phyloP scores from a whole-genome alignment of 2,888 invertebrate species.

The Orthosia gracilis region DNA sequence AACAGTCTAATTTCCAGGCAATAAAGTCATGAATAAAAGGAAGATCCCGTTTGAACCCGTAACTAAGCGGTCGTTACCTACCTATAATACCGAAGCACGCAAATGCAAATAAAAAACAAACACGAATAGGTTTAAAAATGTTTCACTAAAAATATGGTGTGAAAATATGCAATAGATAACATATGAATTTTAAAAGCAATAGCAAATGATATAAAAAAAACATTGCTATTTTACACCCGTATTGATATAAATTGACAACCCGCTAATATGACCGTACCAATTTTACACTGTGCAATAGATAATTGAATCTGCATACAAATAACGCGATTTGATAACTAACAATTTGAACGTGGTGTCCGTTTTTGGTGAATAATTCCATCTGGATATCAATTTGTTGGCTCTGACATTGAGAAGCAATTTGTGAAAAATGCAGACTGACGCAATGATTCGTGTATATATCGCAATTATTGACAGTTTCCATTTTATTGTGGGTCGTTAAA shows the following conservation, averaged over 20 bases:
- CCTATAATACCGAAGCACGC: background rate
- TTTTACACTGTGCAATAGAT: constrained; percentile 38
- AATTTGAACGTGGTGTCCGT: constrained; percentile 12
- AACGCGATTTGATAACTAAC: constrained; percentile 22
- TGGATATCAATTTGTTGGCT: constrained; percentile 5
- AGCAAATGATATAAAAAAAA: background rate
- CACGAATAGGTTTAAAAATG: fast-evolving
- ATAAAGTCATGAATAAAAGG: background rate
- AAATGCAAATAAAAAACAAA: background rate
- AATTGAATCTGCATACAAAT: constrained; percentile 46
- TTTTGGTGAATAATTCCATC: constrained; percentile 19
- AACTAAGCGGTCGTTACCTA: background rate
- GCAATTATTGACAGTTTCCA: background rate
- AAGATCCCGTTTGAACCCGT: background rate
- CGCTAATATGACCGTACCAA: constrained; percentile 8
- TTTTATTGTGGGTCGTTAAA: too few relatives aligned
- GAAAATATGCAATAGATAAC: background rate
- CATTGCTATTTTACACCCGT: background rate
- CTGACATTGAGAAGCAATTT: constrained; percentile 32
- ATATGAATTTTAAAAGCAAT: background rate
- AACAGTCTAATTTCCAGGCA: background rate
- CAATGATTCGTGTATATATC: too few relatives aligned
- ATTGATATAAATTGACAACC: constrained; percentile 12
- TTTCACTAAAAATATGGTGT: background rate
- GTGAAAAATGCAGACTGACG: constrained; percentile 1